Evolutionary conservation across 2,888 invertebrate species (phyloP).

Genomic region (Lasioglossum malachurum): DNA sequence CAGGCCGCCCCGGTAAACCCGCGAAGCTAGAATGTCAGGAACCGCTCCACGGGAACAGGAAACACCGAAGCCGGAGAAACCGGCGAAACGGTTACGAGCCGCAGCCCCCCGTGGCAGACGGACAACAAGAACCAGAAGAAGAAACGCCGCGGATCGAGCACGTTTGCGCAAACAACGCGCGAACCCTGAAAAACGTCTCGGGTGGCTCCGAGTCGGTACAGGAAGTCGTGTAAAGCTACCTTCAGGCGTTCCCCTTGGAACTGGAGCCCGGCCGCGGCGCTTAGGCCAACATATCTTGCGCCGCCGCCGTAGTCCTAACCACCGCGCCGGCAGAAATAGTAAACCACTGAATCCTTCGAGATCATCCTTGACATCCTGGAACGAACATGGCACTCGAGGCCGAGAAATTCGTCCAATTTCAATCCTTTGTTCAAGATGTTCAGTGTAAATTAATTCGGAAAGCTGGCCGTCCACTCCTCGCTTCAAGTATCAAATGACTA

Average conservation of each 20-base stretch:
- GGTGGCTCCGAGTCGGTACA: constrained; percentile 5
- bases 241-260: background rate
- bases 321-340: background rate
- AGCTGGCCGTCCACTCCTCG: no score
- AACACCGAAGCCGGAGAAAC: background rate
- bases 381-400: no score
- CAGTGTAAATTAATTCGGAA: no score
- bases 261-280: constrained; percentile 17
- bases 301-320: background rate
- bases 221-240: constrained; percentile 34
- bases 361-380: no score
- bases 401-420: no score
- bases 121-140: background rate
- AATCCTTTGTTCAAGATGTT: no score
- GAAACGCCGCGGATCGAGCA: background rate
- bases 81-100: constrained; percentile 2
- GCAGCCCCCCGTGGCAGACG: background rate
- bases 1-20: background rate
- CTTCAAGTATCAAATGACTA: no score
- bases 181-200: background rate
- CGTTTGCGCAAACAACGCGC: constrained; percentile 22
- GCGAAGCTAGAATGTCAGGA: background rate
- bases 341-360: background rate
- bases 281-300: background rate
- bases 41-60: background rate